Percentiles rank a stretch among this genome's conserved stretches.
These are phyloP conservation scores for Gallinago nigripennis DNA, from an alignment of 2,797 vertebrate genomes.

Conservation along the genomic window DNA sequence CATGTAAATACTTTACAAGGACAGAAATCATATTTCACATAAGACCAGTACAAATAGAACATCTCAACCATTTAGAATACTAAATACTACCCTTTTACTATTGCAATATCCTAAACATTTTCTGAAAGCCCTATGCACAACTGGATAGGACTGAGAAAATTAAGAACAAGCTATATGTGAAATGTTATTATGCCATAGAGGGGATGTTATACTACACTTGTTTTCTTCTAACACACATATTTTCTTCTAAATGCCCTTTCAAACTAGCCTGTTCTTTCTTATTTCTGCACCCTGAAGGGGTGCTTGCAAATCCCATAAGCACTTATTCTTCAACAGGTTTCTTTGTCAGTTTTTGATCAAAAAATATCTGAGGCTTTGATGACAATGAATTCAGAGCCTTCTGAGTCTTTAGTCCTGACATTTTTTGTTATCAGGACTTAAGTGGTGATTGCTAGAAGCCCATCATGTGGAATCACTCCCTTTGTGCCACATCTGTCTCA, in stretches of 20 bases:
- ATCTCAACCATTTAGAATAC: neutral
- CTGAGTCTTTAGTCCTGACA: neutral
- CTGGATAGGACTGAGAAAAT: neutral
- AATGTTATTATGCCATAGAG: neutral
- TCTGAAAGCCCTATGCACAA: neutral
- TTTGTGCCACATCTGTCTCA: neutral
- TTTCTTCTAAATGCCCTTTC: neutral
- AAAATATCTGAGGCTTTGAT: neutral
- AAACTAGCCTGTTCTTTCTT: neutral
- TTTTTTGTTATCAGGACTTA: neutral
- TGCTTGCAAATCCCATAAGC: neutral
- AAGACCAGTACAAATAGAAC: neutral
- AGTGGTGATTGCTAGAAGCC: neutral
- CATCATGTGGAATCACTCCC: neutral
- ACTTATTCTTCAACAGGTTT: neutral
- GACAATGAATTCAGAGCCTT: neutral
- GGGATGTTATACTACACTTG: accelerated
- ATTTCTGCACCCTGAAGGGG: neutral
- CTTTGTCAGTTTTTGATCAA: neutral
- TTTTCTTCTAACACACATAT: neutral
- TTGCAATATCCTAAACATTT: neutral
- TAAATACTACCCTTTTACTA: neutral
- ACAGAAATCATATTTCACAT: neutral
- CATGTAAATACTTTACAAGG: neutral
- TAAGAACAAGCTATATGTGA: neutral